phyloP scores from a whole-genome alignment of 1,140 invertebrate genomes.

The Lordiphosa collinella region DNA sequence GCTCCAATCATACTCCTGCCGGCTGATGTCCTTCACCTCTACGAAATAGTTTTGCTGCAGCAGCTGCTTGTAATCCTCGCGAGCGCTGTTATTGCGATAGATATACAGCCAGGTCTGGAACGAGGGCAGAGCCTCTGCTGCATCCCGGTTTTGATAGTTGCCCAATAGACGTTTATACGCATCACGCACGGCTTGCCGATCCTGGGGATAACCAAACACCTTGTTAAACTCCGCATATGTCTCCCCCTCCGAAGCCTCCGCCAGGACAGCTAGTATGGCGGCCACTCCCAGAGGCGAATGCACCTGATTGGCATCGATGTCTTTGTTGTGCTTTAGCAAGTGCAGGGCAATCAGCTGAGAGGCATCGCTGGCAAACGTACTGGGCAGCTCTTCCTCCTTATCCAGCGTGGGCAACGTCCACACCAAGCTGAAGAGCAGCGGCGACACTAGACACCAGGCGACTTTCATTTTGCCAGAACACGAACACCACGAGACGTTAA shows the following conservation, averaged over 20 bases:
- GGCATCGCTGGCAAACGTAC: constrained; percentile 52
- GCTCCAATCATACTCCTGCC: constrained; percentile 77
- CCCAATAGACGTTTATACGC: constrained; percentile 81
- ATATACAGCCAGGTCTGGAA: constrained; percentile 85
- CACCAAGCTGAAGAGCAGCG: constrained; percentile 26
- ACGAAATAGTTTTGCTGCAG: constrained; percentile 82
- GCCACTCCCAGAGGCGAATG: constrained; percentile 84
- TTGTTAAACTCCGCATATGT: constrained; percentile 82
- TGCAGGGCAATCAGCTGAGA: constrained; percentile 72
- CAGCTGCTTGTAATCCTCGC: constrained; percentile 82
- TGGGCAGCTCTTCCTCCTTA: constrained; percentile 4
- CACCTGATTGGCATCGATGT: constrained; percentile 83
- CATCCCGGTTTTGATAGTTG: constrained; percentile 81
- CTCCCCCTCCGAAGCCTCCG: constrained; percentile 82
- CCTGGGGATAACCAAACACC: constrained; percentile 82
- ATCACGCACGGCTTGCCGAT: constrained; percentile 54
- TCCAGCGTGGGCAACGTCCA: constrained; percentile 22
- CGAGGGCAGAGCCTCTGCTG: constrained; percentile 80
- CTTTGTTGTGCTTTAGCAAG: constrained; percentile 74
- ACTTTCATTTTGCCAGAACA: constrained; percentile 47
- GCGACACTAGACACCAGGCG: constrained; percentile 14
- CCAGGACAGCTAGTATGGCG: constrained; percentile 82
- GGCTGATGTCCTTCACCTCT: constrained; percentile 82
- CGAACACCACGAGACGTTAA: constrained; percentile 14
- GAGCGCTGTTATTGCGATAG: constrained; percentile 83